Evolutionary conservation across 1,140 invertebrate species (phyloP), one percentile per base, ranked within the genome.

Genomic region (Eubasilissa regina): DNA sequence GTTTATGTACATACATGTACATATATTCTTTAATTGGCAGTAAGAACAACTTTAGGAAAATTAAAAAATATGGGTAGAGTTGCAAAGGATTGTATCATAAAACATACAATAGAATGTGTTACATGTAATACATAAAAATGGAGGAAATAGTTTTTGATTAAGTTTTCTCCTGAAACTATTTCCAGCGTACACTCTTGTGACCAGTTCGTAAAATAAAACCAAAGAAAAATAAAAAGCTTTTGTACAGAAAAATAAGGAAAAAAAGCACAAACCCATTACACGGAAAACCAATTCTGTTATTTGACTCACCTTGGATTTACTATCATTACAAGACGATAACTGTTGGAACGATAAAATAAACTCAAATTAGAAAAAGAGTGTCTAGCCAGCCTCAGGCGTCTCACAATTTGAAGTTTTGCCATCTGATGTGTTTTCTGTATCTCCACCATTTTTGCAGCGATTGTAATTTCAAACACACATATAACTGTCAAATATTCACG

Each of bases 331-430:
- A 79, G 80, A 81, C 73, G 80, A 81, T 72, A 77, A 81, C 80
- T 81, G 80, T 81, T 51, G 80, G 77, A 77, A 73, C 79, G 77
- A 78, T 73, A 81, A 81, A 81, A 78, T 75, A 81, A 81, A 81
- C 74, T 74, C 74, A 81, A 81, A 81, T 81, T 81, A 81, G 80
- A 77, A 79, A 58, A 76, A 75, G 35, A 78, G 47, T 70, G 48
- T 72, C 44, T 78, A 76, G 58, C 43, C 74, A 1, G 21, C 56
- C 74, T n/a, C 8, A 35, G 10, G 21, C 48, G 35, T 25, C 13
- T 15, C 12, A 35, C 21, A 13, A 25, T 55, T 56, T 15, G 19
- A 73, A 55, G 51, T 56, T 73, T 73, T 73, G 70, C 21, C 70
- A 73, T 25, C 64, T 17, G 64, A 47, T 17, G 64, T 47, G 60